A percentile compares a stretch with the other conserved stretches of the same genome.
Conservation (phyloP, 1,140 invertebrate genomes). For the Phymastichus coffea region DNA sequence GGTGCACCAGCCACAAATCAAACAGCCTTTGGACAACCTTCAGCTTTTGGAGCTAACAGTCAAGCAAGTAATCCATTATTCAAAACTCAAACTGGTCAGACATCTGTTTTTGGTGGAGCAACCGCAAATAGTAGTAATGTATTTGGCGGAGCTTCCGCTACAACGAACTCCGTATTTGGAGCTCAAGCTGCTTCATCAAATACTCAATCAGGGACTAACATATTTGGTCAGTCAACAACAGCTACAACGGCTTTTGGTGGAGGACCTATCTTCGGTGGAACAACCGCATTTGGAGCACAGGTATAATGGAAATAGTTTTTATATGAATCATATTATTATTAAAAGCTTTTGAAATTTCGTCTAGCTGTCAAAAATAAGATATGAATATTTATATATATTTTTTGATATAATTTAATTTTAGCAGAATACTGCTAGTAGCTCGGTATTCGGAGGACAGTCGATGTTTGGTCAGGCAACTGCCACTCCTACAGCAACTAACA, state of each 20-base stretch:
- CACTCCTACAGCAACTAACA: conserved; percentile 13
- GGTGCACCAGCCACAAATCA: conserved; percentile 33
- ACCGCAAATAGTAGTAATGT: conserved; percentile 21
- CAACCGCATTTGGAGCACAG: conserved; percentile 23
- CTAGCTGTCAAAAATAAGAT: no score
- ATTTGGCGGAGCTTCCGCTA: conserved; percentile 22
- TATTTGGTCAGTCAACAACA: conserved; percentile 35
- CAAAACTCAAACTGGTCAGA: conserved; percentile 32
- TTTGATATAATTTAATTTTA: background rate
- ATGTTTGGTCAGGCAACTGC: conserved; percentile 30
- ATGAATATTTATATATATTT: no score
- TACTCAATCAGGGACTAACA: conserved; percentile 4
- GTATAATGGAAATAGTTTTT: conserved; percentile 1
- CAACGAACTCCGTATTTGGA: conserved; percentile 1
- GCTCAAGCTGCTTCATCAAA: conserved; percentile 9
- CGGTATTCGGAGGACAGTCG: conserved; percentile 39
- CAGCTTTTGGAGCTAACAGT: conserved; percentile 32
- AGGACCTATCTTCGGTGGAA: conserved; percentile 41
- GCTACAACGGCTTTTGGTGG: conserved; percentile 38
- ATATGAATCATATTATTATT: no score
- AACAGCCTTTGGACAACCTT: conserved; percentile 39
- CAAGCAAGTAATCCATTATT: conserved; percentile 38
- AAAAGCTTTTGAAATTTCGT: no score
- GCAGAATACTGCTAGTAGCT: background rate
- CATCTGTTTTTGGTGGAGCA: conserved; percentile 14